A percentile compares a stretch with the other conserved stretches of the same genome.
phyloP scores from a whole-genome alignment of 2,113 vertebrate genomes.

The Ceyx melanurus region DNA sequence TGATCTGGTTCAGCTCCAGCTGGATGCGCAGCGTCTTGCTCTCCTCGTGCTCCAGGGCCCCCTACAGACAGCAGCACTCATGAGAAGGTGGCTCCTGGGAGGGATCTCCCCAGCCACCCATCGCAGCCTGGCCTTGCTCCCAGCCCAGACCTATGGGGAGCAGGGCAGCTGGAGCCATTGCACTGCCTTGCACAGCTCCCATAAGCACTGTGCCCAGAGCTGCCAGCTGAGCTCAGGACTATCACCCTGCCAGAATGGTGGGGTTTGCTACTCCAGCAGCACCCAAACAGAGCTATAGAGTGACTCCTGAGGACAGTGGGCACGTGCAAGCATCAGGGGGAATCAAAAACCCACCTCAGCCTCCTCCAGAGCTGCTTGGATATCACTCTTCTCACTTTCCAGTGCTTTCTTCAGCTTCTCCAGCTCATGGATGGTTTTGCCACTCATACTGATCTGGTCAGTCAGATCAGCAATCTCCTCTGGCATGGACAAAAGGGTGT shows the following conservation, averaged over 20 bases:
- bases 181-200: not conserved
- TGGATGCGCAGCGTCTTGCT: constrained; percentile 91
- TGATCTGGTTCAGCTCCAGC: constrained; percentile 91
- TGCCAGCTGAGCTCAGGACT: not conserved
- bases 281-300: not conserved
- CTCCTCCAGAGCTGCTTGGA: constrained; percentile 92
- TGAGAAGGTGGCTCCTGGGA: not conserved
- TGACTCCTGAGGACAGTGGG: not conserved
- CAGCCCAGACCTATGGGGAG: not conserved
- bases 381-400: constrained; percentile 88
- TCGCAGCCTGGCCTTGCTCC: not conserved
- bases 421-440: constrained; percentile 91
- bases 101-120: not conserved
- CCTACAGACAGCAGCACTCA: constrained; percentile 62
- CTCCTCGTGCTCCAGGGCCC: constrained; percentile 91
- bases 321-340: not conserved
- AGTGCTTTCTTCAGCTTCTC: constrained; percentile 92
- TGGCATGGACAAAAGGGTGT: constrained; percentile 24
- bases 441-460: constrained; percentile 87
- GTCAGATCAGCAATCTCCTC: constrained; percentile 92
- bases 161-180: not conserved
- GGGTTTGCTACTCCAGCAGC: not conserved
- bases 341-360: constrained; percentile 81
- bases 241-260: not conserved
- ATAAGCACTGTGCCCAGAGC: not conserved